Base-by-base conservation (phyloP, 2,888 invertebrate species). In the Phrixothrix hirtus region DNA sequence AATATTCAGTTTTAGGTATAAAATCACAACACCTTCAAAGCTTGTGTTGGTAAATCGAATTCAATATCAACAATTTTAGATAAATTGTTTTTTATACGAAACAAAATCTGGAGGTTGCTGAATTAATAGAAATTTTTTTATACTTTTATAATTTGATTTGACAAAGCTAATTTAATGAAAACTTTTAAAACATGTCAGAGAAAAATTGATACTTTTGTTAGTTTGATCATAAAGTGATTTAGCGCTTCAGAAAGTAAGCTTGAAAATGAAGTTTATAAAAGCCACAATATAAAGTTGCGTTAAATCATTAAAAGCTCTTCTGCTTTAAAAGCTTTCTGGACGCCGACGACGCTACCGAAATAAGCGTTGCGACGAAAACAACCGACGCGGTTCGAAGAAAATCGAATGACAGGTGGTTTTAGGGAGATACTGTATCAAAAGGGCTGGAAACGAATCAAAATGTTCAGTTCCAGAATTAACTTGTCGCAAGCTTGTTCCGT, bases 371-470 rank as follows among this genome's bases (percentile, higher is more conserved):
- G 26, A 25, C 61, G 61, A 57, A 36, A 17, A 5, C 2, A n/a
- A 11, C 44, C 63, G 63, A 58, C 37, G 30, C 21, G 12, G 15
- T 41, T 50, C 63, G 63, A 63, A 59, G 58, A 51, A 58, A 54
- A 42, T 46, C 60, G 60, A 60, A 45, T 62, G 63, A 63, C 63
- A 63, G 63, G 63, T 63, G 63, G 63, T 63, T 63, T 62, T 57
- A 54, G 57, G 58, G 58, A 52, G 54, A 58, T 55, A 53, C 46
- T 51, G 55, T 60, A 61, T 60, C 61, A 61, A 58, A 63, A 59
- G 57, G 50, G 55, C 57, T 55, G 53, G 57, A 55, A 53, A 41
- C 55, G 42, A 54, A 56, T 41, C 44, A 45, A 60, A 59, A 61
- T 58, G 50, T 53, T 62, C 60, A 63, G 63, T 63, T 60, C 57